Conservation (phyloP, 2,797 vertebrate species). For the Liparis tanakae region DNA sequence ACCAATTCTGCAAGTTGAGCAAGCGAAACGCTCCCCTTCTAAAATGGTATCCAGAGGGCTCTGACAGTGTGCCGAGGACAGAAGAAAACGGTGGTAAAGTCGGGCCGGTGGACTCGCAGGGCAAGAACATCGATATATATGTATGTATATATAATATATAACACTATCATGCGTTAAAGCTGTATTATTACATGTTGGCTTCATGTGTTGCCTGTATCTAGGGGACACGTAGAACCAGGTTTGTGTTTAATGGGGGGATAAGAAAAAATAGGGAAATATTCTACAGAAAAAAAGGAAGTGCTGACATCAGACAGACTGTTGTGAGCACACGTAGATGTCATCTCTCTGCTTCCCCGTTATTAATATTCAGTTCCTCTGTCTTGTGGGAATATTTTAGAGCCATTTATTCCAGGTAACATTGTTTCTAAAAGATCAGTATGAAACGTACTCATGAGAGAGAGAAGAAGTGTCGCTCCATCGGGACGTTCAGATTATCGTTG, state of each 20-base stretch:
- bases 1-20: no score
- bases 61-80: no score
- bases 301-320: not conserved
- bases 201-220: conserved; percentile 18
- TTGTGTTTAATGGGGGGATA: not conserved
- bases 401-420: not conserved
- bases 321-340: not conserved
- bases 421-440: not conserved
- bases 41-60: no score
- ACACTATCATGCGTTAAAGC: not conserved
- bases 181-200: conserved; percentile 26
- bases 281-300: not conserved
- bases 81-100: no score
- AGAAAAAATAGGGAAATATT: conserved; percentile 15
- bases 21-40: no score
- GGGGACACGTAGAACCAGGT: conserved; percentile 13
- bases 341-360: not conserved
- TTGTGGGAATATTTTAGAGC: not conserved
- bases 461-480: not conserved
- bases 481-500: not conserved
- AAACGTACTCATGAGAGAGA: not conserved
- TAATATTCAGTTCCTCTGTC: not conserved
- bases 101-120: no score
- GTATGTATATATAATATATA: no score
- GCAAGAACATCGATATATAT: no score